Base-by-base conservation (phyloP, 1,140 invertebrate genomes). In the Sesamia nonagrioides region DNA sequence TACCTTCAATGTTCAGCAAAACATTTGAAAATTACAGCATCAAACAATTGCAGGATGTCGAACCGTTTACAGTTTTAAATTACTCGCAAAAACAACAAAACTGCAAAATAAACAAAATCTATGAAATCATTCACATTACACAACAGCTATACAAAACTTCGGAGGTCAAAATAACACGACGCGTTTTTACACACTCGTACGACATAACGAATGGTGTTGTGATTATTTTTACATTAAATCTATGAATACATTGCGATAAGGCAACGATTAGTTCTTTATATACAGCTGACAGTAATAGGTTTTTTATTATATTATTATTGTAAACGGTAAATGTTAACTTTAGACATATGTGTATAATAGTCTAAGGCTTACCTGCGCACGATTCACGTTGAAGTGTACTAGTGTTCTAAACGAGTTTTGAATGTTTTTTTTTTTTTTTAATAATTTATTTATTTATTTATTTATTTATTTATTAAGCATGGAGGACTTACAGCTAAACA, bases 221-320 rank as follows among this genome's bases (percentile, higher is more conserved):
- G 21, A 71, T 71, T n/a, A 71, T 71, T 71, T 71, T 18, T 63
- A 61, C 58, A 61, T 75, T 61, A 61, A 35, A 33, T 27, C 21
- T 21, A 61, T 35, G 48, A 71, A 71, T n/a, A 71, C 13, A 50
- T 71, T 33, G 48, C 21, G 27, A n/a, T 69, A 48, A n/a, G n/a
- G 13, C 18, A 21, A 8, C 45, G 37, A 66, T 66, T 66, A 45
- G 37, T 27, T 58, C 27, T 66, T 42, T 66, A 66, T 17, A 13
- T 42, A 18, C 37, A 21, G 37, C 61, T 66, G 42, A n/a, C 42
- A 37, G 9, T 66, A 66, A 18, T 42, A 42, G 17, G 7, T 9
- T 42, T 66, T 66, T 66, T 63, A 63, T 42, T 40, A 40, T 66
- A 42, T 66, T 42, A n/a, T 42, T 37, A 37, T 18, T 63, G 7